Conservation (phyloP, 2,797 vertebrate species). For the Paedocypris micromegethes region DNA sequence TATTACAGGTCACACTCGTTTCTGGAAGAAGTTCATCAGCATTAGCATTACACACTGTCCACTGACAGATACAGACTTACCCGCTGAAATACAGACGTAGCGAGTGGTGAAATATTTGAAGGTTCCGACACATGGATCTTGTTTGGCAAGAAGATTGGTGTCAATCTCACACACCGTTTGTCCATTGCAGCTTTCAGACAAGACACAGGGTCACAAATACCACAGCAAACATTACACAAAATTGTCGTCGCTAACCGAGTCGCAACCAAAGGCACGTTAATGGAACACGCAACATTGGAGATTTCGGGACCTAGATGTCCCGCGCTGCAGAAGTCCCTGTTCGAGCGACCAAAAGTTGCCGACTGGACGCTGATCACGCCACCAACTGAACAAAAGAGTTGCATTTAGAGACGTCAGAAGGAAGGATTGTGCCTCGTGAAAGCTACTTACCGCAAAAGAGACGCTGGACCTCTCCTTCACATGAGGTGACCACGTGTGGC, state of each 20-base stretch:
- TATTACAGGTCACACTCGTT: slow-evolving; percentile 22
- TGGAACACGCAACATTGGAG: slow-evolving; percentile 31
- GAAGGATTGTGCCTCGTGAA: background rate
- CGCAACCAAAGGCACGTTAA: accelerated
- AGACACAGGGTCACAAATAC: background rate
- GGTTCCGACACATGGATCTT: slow-evolving; percentile 1
- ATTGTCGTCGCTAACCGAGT: slow-evolving; percentile 2
- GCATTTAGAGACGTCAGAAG: background rate
- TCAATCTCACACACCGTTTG: background rate
- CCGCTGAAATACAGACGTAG: background rate
- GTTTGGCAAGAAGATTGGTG: background rate
- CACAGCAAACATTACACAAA: background rate
- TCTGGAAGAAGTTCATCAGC: slow-evolving; percentile 24
- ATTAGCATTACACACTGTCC: background rate
- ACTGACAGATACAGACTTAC: slow-evolving; percentile 17
- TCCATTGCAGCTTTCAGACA: slow-evolving; percentile 4
- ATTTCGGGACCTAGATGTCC: background rate
- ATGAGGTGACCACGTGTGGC: slow-evolving; percentile 31
- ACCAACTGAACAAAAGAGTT: slow-evolving; percentile 23
- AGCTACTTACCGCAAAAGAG: slow-evolving; percentile 53
- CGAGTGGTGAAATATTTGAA: slow-evolving; percentile 13
- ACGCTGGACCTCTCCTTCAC: slow-evolving; percentile 37
- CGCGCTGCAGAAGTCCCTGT: slow-evolving; percentile 42
- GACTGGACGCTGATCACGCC: slow-evolving; percentile 51
- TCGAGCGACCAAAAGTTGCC: slow-evolving; percentile 48